A percentile compares a stretch with the other conserved stretches of the same genome.
phyloP scores from a whole-genome alignment of 2,113 vertebrate genomes.

The Pelecanus crispus region DNA sequence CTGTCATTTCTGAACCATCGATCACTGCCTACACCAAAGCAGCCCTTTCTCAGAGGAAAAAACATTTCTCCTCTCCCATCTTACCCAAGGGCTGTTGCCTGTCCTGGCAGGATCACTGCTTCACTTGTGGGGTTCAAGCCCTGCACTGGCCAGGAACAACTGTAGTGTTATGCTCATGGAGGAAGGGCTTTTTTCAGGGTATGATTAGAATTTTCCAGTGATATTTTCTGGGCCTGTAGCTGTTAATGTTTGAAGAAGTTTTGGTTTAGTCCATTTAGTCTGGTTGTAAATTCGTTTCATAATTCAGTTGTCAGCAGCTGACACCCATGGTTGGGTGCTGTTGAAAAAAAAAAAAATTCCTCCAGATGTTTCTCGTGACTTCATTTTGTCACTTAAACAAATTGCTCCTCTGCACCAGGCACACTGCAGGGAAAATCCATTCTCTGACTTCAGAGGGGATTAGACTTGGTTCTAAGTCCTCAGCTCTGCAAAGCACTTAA shows the following conservation, averaged over 20 bases:
- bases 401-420: background rate
- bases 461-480: background rate
- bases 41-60: background rate
- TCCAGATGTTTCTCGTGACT: background rate
- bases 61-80: background rate
- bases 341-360: background rate
- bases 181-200: background rate
- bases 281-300: background rate
- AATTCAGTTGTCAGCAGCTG: background rate
- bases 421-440: background rate
- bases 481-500: conserved; percentile 7
- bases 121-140: background rate
- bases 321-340: background rate
- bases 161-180: background rate
- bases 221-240: background rate
- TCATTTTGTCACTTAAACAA: background rate
- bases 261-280: background rate
- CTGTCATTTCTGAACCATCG: background rate
- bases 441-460: background rate
- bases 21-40: background rate
- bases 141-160: background rate
- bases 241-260: background rate
- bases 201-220: background rate
- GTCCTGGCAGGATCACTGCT: background rate
- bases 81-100: rapidly evolving